Percentiles rank a stretch among this genome's conserved stretches.
These are phyloP conservation scores for Chesias legatella DNA, from an alignment of 2,888 invertebrate species.

Conservation along the genomic window DNA sequence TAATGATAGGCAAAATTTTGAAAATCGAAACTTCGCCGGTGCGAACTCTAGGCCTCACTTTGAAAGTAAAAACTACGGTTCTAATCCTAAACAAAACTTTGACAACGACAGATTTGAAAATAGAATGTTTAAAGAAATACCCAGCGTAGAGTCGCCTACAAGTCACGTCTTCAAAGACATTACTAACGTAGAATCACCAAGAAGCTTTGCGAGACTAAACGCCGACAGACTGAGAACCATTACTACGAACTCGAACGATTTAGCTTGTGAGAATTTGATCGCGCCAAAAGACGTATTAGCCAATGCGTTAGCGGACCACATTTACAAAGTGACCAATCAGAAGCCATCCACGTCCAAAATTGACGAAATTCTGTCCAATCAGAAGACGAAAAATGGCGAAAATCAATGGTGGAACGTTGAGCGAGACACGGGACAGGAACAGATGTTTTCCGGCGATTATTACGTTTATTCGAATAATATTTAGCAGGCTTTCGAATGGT, in stretches of 20 bases:
- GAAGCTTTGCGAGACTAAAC: conserved; percentile 66
- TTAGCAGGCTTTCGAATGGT: too few species aligned
- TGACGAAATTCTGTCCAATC: conserved; percentile 72
- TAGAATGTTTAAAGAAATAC: conserved; percentile 30
- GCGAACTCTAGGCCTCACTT: not conserved
- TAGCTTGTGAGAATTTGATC: conserved; percentile 60
- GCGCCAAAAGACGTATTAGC: conserved; percentile 72
- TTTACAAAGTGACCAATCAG: conserved; percentile 77
- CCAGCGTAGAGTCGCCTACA: not conserved
- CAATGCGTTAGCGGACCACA: conserved; percentile 70
- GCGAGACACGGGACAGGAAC: conserved; percentile 54
- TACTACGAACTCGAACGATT: conserved; percentile 49
- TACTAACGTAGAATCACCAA: conserved; percentile 63
- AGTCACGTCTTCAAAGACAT: conserved; percentile 45
- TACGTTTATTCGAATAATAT: conserved; percentile 50
- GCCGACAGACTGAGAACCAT: conserved; percentile 70
- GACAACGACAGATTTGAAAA: conserved; percentile 13
- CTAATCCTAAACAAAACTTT: not conserved
- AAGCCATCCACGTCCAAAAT: conserved; percentile 71
- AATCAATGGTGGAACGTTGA: conserved; percentile 67
- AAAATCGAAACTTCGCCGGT: conserved; percentile 14
- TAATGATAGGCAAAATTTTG: conserved; percentile 24
- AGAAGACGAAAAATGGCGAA: conserved; percentile 47
- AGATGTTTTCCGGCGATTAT: conserved; percentile 59
- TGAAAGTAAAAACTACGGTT: not conserved